Percentiles rank a stretch among this genome's conserved stretches.
Evolutionary conservation across 2,797 vertebrate genomes (phyloP).

Genomic region (Neopelma chrysocephalum): DNA sequence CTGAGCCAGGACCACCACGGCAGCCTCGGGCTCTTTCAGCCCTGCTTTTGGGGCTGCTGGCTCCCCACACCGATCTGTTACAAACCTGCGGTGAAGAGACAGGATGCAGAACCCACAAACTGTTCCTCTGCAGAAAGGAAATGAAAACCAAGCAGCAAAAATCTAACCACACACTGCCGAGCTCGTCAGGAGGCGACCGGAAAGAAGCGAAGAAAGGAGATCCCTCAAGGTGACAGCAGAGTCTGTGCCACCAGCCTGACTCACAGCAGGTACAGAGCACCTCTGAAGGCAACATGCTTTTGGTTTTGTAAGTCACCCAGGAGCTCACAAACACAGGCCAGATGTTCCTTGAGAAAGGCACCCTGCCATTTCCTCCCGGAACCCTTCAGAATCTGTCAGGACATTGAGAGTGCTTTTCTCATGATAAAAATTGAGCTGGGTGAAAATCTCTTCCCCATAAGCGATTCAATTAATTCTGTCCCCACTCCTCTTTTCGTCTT

Average conservation of each 20-base stretch:
- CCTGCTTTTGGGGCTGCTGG: neutral
- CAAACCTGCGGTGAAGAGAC: slow-evolving; percentile 6
- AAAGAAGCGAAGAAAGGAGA: neutral
- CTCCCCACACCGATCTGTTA: neutral
- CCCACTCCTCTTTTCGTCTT: neutral
- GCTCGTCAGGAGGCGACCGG: neutral
- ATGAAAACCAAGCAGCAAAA: slow-evolving; percentile 54
- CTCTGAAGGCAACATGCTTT: neutral
- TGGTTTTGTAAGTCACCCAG: neutral
- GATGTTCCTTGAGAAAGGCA: neutral
- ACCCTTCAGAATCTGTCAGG: neutral
- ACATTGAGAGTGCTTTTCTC: neutral
- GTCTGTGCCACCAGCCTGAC: neutral
- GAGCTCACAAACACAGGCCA: neutral
- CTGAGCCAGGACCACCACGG: neutral
- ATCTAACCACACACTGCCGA: neutral
- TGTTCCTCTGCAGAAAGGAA: slow-evolving; percentile 53
- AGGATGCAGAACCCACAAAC: slow-evolving; percentile 58
- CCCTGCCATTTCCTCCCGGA: neutral
- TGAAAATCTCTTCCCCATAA: neutral
- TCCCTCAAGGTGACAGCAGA: neutral
- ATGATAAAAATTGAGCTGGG: neutral
- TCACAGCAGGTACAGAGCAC: neutral
- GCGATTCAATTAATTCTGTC: neutral
- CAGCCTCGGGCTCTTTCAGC: neutral